Evolutionary conservation across 2,113 vertebrate species (phyloP).

Genomic region (Alethe diademata): DNA sequence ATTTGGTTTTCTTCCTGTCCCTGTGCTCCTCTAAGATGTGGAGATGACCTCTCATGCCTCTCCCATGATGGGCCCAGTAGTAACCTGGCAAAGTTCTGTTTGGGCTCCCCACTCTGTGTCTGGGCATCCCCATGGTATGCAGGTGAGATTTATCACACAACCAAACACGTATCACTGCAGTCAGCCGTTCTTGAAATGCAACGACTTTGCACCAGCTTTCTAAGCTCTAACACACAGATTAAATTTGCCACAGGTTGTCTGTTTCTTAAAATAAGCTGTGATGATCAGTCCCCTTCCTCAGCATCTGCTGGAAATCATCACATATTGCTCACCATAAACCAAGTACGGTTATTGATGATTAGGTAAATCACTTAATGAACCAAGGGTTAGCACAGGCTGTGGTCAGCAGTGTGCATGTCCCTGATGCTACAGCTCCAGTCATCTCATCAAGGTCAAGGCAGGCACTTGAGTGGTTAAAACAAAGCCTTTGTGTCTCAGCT

Average conservation of each 20-base stretch:
- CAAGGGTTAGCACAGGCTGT: not conserved
- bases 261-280: slow-evolving; percentile 11
- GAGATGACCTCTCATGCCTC: not conserved
- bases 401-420: not conserved
- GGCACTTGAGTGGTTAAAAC: not conserved
- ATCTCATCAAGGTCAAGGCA: not conserved
- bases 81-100: not conserved
- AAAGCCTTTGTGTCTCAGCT: not conserved
- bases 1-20: not conserved
- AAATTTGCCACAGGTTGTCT: not conserved
- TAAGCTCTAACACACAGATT: not conserved
- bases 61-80: rapidly evolving
- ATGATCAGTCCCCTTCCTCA: not conserved
- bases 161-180: not conserved
- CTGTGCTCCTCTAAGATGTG: not conserved
- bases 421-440: not conserved
- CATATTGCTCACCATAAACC: not conserved
- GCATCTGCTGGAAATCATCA: not conserved
- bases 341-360: not conserved
- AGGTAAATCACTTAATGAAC: not conserved
- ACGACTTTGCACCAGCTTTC: not conserved
- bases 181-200: not conserved
- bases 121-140: rapidly evolving
- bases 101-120: not conserved
- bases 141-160: not conserved